Base-by-base conservation (phyloP, 2,113 vertebrate genomes). In the Nesogale talazaci region DNA sequence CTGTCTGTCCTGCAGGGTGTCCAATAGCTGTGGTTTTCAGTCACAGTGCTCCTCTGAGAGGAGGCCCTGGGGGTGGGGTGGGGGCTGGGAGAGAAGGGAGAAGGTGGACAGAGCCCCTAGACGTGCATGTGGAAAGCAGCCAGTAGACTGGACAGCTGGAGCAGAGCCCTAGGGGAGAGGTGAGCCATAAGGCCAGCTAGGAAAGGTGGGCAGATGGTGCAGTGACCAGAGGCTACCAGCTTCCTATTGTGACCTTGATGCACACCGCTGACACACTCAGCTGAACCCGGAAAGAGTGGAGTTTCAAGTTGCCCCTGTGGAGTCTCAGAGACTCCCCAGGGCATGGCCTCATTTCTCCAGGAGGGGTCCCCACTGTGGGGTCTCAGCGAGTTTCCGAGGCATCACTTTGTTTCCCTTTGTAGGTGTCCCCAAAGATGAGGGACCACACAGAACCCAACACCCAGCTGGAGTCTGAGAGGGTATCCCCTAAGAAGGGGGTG, bases 131-230 rank as follows among this genome's bases (percentile, higher is more conserved):
- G 46, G 46, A 12, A 52, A 63, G 17, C 22, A 61, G 59, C 22
- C 59, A 23, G 22, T 4, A 61, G 59, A 19, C 16, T 61, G 59
- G 46, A 19, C 59, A 22, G 59, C 16, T 19, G 27, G 69, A 34
- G 46, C 27, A 16, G 63, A 72, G 31, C 61, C 11, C 11, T 1
- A 10, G 20, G 42, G 19, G 5, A 4, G 34, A 4, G 34, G 0
- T 1, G 8, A 1, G 6, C 0, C 0, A 3, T 17, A 36, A 89
- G 25, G 46, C 19, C 0, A 0, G 72, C 4, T 23, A 38, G 52
- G 63, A 61, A 25, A 36, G 70, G 70, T 8, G 69, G 70, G 16
- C 34, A 36, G n/a, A 10, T 72, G n/a, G 22, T 19, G 34, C 7
- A 2, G 72, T 15, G 36, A 27, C 19, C 70, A 3, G 36, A 40